Evolutionary conservation across 2,888 invertebrate genomes (phyloP).

Genomic region (Heteromurus nitidus): DNA sequence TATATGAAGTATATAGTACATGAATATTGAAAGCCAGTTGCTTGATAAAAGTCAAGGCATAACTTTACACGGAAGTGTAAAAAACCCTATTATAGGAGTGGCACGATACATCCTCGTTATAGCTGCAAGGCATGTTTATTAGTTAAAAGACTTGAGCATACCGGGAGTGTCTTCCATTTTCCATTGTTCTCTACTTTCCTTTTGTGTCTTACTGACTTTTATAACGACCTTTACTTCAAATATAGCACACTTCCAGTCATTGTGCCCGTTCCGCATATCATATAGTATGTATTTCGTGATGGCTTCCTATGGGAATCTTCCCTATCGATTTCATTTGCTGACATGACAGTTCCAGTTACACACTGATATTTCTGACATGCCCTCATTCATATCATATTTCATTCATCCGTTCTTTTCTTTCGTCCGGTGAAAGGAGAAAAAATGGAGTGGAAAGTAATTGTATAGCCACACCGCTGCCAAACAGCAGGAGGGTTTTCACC

Average conservation of each 20-base stretch:
- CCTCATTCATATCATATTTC: conserved; percentile 19
- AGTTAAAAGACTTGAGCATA: too few relatives aligned
- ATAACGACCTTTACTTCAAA: conserved; percentile 22
- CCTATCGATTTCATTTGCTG: conserved; percentile 16
- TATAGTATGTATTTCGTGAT: neutral
- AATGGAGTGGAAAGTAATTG: conserved; percentile 19
- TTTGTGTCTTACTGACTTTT: conserved; percentile 39
- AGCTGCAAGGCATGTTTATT: too few relatives aligned
- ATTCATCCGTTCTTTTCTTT: conserved; percentile 11
- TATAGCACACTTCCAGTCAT: neutral
- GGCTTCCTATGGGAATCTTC: conserved; percentile 28
- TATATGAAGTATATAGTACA: too few relatives aligned
- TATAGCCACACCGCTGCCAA: neutral
- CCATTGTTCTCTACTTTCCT: neutral
- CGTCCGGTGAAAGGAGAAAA: conserved; percentile 13
- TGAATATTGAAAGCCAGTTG: too few relatives aligned
- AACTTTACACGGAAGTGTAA: neutral
- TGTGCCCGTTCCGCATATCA: neutral
- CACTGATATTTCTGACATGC: conserved; percentile 27
- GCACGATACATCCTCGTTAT: neutral
- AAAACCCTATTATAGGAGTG: neutral
- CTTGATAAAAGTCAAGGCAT: neutral
- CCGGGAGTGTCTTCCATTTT: neutral
- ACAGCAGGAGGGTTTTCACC: neutral
- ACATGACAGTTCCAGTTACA: conserved; percentile 30